phyloP scores from a whole-genome alignment of 2,113 vertebrate species.

The Dasyprocta punctata region DNA sequence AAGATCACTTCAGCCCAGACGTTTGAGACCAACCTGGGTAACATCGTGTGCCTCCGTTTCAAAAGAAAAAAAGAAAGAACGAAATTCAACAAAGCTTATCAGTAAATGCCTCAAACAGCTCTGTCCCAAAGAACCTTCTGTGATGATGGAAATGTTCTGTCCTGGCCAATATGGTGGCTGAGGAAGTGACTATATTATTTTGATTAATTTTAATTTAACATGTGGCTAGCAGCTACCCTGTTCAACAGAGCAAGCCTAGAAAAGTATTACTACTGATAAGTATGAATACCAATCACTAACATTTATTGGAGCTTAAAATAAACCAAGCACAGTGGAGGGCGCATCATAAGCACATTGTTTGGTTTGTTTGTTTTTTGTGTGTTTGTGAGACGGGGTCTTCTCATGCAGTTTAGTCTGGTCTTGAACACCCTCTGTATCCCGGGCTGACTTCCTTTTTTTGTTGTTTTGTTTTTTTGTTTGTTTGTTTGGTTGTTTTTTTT shows the following conservation, averaged over 20 bases:
- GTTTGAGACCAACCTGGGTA: background rate
- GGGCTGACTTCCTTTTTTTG: no score
- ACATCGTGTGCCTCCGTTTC: background rate
- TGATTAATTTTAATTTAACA: background rate
- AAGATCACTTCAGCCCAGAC: background rate
- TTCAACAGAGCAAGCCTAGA: background rate
- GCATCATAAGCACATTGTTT: background rate
- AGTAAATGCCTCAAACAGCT: background rate
- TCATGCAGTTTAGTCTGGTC: background rate
- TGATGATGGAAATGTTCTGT: background rate
- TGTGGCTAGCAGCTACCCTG: background rate
- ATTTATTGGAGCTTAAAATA: background rate
- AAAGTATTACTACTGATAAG: background rate
- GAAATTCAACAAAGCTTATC: background rate
- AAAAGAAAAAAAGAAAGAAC: background rate
- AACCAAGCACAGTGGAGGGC: background rate
- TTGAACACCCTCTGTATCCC: background rate
- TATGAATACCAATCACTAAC: background rate
- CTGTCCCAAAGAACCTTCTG: background rate
- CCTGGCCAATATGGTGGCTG: background rate
- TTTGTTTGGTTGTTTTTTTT: no score
- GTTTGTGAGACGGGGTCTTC: background rate
- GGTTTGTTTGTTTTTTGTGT: background rate
- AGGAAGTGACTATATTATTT: background rate
- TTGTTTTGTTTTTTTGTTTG: no score